These are phyloP conservation scores for Drosophila orena DNA, from an alignment of 1,140 invertebrate genomes.

Conservation along the genomic window DNA sequence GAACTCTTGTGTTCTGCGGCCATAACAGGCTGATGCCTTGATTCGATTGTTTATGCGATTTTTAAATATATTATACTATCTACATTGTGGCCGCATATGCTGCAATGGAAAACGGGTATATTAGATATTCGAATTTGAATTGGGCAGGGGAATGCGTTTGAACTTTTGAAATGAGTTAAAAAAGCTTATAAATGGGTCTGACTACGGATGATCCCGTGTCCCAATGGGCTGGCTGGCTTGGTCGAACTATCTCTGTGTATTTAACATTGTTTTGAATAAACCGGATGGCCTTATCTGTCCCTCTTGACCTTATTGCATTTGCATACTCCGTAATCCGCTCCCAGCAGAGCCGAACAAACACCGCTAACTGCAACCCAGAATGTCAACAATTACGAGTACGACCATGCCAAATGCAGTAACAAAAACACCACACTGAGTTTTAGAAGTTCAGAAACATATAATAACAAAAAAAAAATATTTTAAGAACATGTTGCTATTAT, in stretches of 20 bases:
- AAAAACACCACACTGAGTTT: not conserved
- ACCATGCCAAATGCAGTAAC: not conserved
- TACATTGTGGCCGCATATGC: not conserved
- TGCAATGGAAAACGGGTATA: conserved; percentile 21
- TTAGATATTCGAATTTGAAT: not conserved
- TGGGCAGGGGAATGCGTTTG: conserved; percentile 10
- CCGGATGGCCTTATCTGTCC: conserved; percentile 33
- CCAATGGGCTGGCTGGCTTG: not conserved
- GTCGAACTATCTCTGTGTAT: not conserved
- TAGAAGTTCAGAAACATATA: too few species aligned
- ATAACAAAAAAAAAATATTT: too few species aligned
- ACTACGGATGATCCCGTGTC: conserved; percentile 3
- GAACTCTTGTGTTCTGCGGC: conserved; percentile 57
- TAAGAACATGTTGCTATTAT: too few species aligned
- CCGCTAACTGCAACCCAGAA: conserved; percentile 30
- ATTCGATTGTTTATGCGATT: conserved; percentile 53
- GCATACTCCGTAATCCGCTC: conserved; percentile 23
- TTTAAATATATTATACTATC: not conserved
- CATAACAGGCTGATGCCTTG: conserved; percentile 28
- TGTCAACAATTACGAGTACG: conserved; percentile 26
- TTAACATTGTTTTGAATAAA: conserved; percentile 28
- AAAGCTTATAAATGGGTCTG: too few species aligned
- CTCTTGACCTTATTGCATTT: conserved; percentile 50
- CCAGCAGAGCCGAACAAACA: conserved; percentile 12
- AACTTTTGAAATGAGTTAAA: not conserved